phyloP scores from a whole-genome alignment of 2,113 vertebrate species.

The Dasyornis broadbenti region DNA sequence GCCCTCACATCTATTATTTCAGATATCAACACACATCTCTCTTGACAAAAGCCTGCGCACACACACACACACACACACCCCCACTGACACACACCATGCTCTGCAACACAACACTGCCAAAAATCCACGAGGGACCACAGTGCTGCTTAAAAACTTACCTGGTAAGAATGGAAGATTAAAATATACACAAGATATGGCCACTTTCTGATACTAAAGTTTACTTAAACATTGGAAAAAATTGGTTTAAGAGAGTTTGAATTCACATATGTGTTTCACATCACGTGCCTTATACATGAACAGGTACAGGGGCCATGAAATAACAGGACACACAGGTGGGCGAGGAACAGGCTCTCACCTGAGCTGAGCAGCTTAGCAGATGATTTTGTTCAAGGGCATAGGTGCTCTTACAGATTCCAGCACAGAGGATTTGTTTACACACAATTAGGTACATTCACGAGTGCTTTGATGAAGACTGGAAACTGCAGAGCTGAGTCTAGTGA shows the following conservation, averaged over 20 bases:
- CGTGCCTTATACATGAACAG: not conserved
- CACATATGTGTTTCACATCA: not conserved
- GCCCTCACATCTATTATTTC: constrained; percentile 35
- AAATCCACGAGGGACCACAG: not conserved
- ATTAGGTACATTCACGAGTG: not conserved
- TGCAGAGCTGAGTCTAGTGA: not conserved
- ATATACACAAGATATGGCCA: not conserved
- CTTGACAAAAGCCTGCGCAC: not conserved
- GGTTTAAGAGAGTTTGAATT: not conserved
- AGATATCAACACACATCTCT: not conserved
- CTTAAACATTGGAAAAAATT: not conserved
- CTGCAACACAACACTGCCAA: not conserved
- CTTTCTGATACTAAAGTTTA: not conserved
- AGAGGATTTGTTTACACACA: not conserved
- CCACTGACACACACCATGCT: not conserved
- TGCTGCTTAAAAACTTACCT: constrained; percentile 34
- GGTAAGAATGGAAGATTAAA: not conserved
- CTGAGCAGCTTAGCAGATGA: not conserved
- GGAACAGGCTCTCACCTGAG: not conserved
- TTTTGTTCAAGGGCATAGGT: not conserved
- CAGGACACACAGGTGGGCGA: not conserved
- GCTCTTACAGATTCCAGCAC: not conserved
- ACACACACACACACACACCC: not conserved
- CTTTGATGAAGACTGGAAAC: not conserved
- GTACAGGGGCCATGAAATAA: not conserved